phyloP scores from a whole-genome alignment of 2,797 vertebrate species.

The Cirrhinus molitorella region DNA sequence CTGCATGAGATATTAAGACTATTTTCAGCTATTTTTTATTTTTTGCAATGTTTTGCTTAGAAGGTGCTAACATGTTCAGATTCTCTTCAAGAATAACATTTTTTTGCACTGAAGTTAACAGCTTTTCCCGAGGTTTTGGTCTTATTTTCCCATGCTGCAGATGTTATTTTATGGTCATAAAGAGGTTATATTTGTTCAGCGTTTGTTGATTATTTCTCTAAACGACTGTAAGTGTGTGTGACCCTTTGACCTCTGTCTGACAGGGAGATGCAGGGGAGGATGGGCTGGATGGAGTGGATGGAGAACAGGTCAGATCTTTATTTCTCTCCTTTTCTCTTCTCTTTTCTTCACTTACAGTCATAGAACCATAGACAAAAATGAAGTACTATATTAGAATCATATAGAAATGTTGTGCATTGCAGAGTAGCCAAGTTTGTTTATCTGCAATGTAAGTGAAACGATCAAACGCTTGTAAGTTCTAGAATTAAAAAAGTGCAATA shows the following conservation, averaged over 20 bases:
- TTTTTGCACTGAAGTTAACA: neutral
- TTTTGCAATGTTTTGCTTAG: no score
- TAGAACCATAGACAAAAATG: neutral
- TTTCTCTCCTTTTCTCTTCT: conserved; percentile 3
- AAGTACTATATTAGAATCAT: neutral
- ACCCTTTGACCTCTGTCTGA: conserved; percentile 29
- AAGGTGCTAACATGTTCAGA: neutral
- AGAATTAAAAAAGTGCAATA: neutral
- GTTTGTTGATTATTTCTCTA: conserved; percentile 21
- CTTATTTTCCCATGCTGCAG: neutral
- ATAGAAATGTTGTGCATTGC: neutral
- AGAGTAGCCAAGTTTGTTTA: neutral
- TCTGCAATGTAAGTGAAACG: no score
- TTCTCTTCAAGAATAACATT: neutral
- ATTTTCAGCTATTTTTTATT: no score
- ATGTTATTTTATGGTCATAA: neutral
- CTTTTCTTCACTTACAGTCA: neutral
- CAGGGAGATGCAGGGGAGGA: conserved; percentile 85
- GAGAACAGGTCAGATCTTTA: conserved; percentile 81
- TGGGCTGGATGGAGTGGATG: conserved; percentile 81
- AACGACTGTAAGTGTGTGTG: conserved; percentile 28
- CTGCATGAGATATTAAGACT: no score
- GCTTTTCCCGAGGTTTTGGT: neutral
- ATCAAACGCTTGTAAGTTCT: no score
- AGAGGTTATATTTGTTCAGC: neutral